These are phyloP conservation scores for Macrobrachium rosenbergii DNA, from an alignment of 1,140 invertebrate genomes.

Conservation along the genomic window DNA sequence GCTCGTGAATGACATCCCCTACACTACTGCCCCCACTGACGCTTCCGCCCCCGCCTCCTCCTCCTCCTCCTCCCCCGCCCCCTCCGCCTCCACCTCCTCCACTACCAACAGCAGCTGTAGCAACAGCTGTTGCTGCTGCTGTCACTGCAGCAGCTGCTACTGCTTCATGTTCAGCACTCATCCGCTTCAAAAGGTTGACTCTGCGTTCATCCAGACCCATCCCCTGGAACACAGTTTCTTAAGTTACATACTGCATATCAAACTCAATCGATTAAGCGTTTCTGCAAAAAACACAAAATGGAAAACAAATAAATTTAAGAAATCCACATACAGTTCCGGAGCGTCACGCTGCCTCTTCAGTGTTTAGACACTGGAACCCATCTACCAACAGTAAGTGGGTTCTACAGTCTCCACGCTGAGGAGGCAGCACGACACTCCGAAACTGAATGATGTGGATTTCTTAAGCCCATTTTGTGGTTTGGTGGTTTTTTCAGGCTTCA, in stretches of 20 bases:
- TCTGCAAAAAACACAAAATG: too few species aligned
- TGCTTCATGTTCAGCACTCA: constrained; percentile 59
- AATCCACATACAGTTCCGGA: too few species aligned
- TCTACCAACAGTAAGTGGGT: too few species aligned
- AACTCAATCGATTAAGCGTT: too few species aligned
- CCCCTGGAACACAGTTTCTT: constrained; percentile 34
- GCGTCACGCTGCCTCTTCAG: too few species aligned
- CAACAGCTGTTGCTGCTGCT: constrained; percentile 26
- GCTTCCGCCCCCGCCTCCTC: constrained; percentile 2
- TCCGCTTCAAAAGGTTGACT: constrained; percentile 62
- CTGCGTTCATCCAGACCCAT: constrained; percentile 60
- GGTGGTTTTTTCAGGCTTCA: too few species aligned
- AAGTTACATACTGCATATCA: not conserved
- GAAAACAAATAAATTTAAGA: too few species aligned
- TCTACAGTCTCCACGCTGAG: too few species aligned
- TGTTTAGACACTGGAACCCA: too few species aligned
- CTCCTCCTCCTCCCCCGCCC: not conserved
- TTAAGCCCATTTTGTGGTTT: too few species aligned
- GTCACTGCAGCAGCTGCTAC: constrained; percentile 26
- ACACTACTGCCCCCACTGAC: not conserved
- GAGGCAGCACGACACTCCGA: too few species aligned
- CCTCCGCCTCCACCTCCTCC: constrained; percentile 17
- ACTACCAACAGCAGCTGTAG: not conserved
- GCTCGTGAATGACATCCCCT: constrained; percentile 14
- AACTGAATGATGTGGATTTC: too few species aligned